Conservation (phyloP, 2,797 vertebrate species). For the Pristis pectinata region DNA sequence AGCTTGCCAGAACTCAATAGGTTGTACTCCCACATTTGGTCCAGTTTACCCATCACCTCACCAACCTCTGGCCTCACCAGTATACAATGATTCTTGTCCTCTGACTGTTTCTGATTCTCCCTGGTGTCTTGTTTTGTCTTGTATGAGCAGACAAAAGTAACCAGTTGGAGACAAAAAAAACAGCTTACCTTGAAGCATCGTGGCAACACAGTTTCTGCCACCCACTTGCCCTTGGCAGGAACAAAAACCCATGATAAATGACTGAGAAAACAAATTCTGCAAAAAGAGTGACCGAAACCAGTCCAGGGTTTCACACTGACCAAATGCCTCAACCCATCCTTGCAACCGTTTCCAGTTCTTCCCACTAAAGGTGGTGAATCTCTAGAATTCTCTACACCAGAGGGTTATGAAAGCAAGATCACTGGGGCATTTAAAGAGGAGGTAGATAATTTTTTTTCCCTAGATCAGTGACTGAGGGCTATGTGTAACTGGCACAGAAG, state of each 20-base stretch:
- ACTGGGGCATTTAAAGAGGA: too few species aligned
- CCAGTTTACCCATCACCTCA: background rate
- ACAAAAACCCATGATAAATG: background rate
- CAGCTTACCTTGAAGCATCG: background rate
- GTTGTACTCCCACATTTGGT: background rate
- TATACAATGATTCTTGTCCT: background rate
- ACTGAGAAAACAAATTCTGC: background rate
- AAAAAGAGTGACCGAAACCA: background rate
- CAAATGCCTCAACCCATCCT: background rate
- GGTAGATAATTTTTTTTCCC: too few species aligned
- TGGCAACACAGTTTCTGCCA: background rate
- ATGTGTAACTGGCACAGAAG: too few species aligned
- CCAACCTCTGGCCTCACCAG: background rate
- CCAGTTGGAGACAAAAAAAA: too few species aligned
- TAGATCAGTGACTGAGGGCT: too few species aligned
- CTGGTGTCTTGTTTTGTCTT: background rate
- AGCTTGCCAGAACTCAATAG: background rate
- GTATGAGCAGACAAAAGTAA: background rate
- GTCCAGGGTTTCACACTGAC: background rate
- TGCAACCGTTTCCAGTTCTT: background rate
- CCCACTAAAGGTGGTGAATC: too few species aligned
- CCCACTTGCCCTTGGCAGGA: background rate
- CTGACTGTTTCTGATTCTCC: background rate
- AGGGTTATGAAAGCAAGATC: too few species aligned
- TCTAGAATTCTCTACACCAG: too few species aligned